phyloP scores from a whole-genome alignment of 1,140 invertebrate species.

The Atta texana region DNA sequence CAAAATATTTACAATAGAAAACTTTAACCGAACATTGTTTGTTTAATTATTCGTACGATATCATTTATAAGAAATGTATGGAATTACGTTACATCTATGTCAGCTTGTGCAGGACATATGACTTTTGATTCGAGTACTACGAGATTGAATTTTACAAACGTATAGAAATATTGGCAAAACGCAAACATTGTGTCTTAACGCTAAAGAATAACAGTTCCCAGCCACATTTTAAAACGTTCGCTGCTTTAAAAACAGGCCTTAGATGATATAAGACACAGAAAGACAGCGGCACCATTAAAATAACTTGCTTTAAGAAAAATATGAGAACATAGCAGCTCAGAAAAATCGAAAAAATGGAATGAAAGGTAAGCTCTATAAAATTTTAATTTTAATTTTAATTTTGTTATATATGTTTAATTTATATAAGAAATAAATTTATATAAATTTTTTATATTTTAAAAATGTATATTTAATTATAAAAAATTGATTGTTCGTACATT shows the following conservation, averaged over 20 bases:
- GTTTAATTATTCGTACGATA: background rate
- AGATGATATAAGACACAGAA: background rate
- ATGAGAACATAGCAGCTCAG: background rate
- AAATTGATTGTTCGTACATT: background rate
- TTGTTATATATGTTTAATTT: background rate
- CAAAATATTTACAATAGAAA: background rate
- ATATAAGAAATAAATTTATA: conserved; percentile 1
- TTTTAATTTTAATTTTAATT: background rate
- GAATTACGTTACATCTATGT: background rate
- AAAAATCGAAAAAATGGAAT: background rate
- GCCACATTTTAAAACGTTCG: background rate
- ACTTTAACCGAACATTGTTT: background rate
- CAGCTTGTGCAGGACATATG: background rate
- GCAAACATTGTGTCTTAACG: conserved; percentile 5
- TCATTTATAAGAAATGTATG: background rate
- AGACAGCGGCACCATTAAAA: background rate
- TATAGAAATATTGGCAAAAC: background rate
- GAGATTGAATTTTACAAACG: background rate
- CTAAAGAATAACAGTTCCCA: background rate
- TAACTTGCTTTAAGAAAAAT: conserved; percentile 13
- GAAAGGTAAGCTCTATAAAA: background rate
- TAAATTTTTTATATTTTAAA: background rate
- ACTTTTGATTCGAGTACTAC: background rate
- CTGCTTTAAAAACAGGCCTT: conserved; percentile 1
- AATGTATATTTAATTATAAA: background rate